These are phyloP conservation scores for Drosophila equinoxialis DNA, from an alignment of 1,140 invertebrate genomes.

Conservation along the genomic window DNA sequence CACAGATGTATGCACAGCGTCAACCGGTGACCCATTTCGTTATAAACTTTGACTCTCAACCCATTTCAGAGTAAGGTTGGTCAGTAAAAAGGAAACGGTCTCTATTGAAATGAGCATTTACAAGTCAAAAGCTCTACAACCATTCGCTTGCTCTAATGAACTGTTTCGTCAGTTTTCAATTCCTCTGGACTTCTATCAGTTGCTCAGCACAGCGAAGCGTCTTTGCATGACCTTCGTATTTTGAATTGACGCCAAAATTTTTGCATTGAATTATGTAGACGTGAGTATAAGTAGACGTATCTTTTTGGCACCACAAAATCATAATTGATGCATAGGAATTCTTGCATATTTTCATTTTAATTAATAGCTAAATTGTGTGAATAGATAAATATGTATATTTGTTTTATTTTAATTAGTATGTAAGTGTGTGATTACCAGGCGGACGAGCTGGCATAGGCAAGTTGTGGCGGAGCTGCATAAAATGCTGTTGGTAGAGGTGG, in stretches of 20 bases:
- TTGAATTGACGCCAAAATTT: too few relatives aligned
- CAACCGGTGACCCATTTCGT: constrained; percentile 65
- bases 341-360: constrained; percentile 45
- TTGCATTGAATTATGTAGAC: constrained; percentile 44
- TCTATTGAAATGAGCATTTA: not conserved
- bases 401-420: constrained; percentile 11
- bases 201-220: too few relatives aligned
- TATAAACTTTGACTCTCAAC: constrained; percentile 30
- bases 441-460: constrained; percentile 10
- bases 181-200: too few relatives aligned
- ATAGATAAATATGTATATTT: constrained; percentile 50
- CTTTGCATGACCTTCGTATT: too few relatives aligned
- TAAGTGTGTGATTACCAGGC: constrained; percentile 31
- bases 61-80: constrained; percentile 56
- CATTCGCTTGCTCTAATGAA: not conserved
- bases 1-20: constrained; percentile 38
- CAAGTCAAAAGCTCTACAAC: not conserved
- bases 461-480: constrained; percentile 19
- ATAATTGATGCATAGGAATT: constrained; percentile 59
- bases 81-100: constrained; percentile 34
- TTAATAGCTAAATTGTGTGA: constrained; percentile 65
- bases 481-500: constrained; percentile 25
- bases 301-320: constrained; percentile 22
- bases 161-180: not conserved
- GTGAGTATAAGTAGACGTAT: not conserved